A percentile compares a stretch with the other conserved stretches of the same genome.
These are phyloP conservation scores for Dascyllus trimaculatus DNA, from an alignment of 2,113 vertebrate genomes.

Conservation along the genomic window DNA sequence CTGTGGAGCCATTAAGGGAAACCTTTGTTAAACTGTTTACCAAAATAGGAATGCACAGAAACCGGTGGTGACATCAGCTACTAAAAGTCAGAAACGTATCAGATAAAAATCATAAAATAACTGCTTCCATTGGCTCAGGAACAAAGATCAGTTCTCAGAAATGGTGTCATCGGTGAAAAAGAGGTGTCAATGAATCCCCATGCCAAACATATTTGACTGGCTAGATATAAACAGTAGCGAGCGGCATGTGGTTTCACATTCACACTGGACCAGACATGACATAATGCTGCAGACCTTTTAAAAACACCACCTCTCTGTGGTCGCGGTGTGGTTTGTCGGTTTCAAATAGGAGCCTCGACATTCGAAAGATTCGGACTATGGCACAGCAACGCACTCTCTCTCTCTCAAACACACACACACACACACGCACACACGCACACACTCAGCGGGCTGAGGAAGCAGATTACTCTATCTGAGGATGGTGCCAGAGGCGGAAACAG, in stretches of 20 bases:
- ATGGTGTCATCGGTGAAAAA: slow-evolving; percentile 32
- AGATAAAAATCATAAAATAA: neutral
- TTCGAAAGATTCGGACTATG: slow-evolving; percentile 60
- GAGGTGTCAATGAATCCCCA: slow-evolving; percentile 51
- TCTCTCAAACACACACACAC: slow-evolving; percentile 18
- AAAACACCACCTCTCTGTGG: slow-evolving; percentile 71
- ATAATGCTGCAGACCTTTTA: slow-evolving; percentile 73
- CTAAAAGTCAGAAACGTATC: neutral
- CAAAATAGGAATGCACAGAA: slow-evolving; percentile 42
- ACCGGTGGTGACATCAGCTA: slow-evolving; percentile 13
- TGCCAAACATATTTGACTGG: slow-evolving; percentile 64
- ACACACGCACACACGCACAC: slow-evolving; percentile 16
- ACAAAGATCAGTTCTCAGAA: slow-evolving; percentile 38
- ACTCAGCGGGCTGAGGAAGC: slow-evolving; percentile 61
- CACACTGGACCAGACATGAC: slow-evolving; percentile 78
- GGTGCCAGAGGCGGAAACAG: slow-evolving; percentile 76
- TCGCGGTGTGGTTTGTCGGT: slow-evolving; percentile 51
- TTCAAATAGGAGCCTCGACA: slow-evolving; percentile 74
- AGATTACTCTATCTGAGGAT: slow-evolving; percentile 69
- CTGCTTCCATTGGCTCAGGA: neutral
- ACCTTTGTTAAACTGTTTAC: slow-evolving; percentile 55
- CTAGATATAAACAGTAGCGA: slow-evolving; percentile 77
- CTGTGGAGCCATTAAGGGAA: slow-evolving; percentile 34
- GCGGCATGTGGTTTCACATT: slow-evolving; percentile 76
- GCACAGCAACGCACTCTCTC: slow-evolving; percentile 16